Percentiles rank a stretch among this genome's conserved stretches.
Evolutionary conservation across 2,797 vertebrate species (phyloP).

Genomic region (Tenualosa thibaudeaui): DNA sequence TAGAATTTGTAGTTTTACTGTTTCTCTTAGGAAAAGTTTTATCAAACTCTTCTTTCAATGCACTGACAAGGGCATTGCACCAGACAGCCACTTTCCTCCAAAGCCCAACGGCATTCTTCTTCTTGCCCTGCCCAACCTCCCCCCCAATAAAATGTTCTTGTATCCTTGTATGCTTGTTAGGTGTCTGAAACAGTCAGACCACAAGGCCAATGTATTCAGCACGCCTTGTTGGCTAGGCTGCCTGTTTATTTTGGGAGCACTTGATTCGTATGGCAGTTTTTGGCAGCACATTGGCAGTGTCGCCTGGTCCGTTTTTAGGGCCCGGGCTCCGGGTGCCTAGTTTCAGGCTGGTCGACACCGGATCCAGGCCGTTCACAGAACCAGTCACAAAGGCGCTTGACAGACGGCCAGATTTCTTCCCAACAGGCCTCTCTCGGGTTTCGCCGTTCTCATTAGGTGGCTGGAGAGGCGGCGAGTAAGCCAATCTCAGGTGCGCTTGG

Average conservation of each 20-base stretch:
- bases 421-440: conserved; percentile 80
- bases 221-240: neutral
- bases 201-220: neutral
- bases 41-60: too few species aligned
- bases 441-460: conserved; percentile 84
- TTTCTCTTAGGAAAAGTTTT: too few species aligned
- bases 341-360: conserved; percentile 75
- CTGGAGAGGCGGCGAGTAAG: conserved; percentile 77
- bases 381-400: conserved; percentile 82
- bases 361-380: conserved; percentile 75
- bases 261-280: conserved; percentile 17
- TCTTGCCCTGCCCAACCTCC: too few species aligned
- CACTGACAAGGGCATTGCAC: too few species aligned
- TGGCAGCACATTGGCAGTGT: conserved; percentile 41
- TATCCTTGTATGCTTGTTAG: too few species aligned
- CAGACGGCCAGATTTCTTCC: conserved; percentile 85
- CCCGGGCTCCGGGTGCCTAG: conserved; percentile 63
- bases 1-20: too few species aligned
- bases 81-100: too few species aligned
- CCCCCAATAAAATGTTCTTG: too few species aligned
- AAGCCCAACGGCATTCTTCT: too few species aligned
- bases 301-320: conserved; percentile 64
- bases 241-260: neutral
- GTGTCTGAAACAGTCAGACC: neutral
- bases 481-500: conserved; percentile 58